A percentile compares a stretch with the other conserved stretches of the same genome.
Evolutionary conservation across 2,888 invertebrate genomes (phyloP).

Genomic region (Stenodera caucasica): DNA sequence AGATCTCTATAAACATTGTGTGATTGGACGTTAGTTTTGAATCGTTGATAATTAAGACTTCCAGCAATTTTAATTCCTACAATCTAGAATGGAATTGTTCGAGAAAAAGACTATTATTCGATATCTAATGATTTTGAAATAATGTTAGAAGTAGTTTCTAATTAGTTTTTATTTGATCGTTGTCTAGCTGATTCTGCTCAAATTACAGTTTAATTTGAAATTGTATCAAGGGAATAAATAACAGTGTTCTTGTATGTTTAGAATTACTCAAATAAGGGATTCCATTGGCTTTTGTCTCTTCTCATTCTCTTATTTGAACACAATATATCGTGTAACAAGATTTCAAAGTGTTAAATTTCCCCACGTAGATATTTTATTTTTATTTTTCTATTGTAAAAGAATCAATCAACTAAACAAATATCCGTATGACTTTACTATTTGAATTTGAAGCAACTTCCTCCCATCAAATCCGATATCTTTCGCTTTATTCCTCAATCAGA

Average conservation of each 20-base stretch:
- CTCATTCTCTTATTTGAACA: no score
- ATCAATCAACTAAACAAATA: not conserved
- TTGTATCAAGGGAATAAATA: constrained; percentile 7
- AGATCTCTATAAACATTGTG: not conserved
- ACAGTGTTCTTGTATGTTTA: not conserved
- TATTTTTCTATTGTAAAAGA: not conserved
- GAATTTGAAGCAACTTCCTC: no score
- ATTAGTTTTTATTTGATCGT: constrained; percentile 1
- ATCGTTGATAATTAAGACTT: not conserved
- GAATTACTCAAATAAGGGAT: not conserved
- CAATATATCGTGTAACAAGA: no score
- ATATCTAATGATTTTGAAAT: no score
- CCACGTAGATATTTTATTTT: no score
- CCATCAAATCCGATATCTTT: not conserved
- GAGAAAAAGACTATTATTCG: no score
- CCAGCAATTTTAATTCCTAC: no score
- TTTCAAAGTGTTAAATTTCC: no score
- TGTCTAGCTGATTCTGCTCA: not conserved
- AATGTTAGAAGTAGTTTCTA: not conserved
- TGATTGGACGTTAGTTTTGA: not conserved
- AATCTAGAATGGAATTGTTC: no score
- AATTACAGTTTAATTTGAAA: constrained; percentile 4
- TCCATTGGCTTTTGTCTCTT: not conserved
- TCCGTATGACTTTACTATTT: no score
- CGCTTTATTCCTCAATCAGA: not conserved